Percentiles rank a stretch among this genome's conserved stretches.
Evolutionary conservation across 2,888 invertebrate species (phyloP).

Genomic region (Norana najaformis): DNA sequence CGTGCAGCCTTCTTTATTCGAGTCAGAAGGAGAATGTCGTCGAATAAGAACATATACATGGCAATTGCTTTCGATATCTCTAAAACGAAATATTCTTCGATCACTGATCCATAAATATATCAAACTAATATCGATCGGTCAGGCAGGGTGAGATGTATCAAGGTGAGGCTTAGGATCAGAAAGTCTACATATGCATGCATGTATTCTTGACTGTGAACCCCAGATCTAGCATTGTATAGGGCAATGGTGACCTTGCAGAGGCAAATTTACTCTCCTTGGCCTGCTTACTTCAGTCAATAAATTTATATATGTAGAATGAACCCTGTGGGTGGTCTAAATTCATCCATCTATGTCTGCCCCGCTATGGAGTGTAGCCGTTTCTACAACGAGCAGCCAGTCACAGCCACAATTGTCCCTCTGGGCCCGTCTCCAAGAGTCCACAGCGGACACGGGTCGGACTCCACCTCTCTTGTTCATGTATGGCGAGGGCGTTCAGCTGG

Average conservation of each 20-base stretch:
- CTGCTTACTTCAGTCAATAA: too few relatives aligned
- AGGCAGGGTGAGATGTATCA: background rate
- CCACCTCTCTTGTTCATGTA: too few relatives aligned
- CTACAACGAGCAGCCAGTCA: too few relatives aligned
- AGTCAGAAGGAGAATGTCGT: constrained; percentile 70
- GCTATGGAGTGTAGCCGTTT: too few relatives aligned
- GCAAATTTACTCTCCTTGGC: too few relatives aligned
- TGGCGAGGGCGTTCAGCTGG: too few relatives aligned
- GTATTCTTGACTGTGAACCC: background rate
- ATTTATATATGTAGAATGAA: too few relatives aligned
- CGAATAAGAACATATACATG: constrained; percentile 70
- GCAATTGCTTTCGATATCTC: constrained; percentile 68
- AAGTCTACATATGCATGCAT: background rate
- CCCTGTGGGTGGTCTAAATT: too few relatives aligned
- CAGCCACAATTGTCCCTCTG: too few relatives aligned
- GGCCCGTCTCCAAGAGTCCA: too few relatives aligned
- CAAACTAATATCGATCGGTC: background rate
- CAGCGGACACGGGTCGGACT: too few relatives aligned
- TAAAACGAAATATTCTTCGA: constrained; percentile 42
- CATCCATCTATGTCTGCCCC: too few relatives aligned
- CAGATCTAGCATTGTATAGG: background rate
- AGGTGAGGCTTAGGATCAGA: background rate
- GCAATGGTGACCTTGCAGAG: background rate
- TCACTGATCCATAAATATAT: background rate
- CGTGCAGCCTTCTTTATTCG: constrained; percentile 67